Base-by-base conservation (phyloP, 2,888 invertebrate genomes). In the Eupsilia transversa region DNA sequence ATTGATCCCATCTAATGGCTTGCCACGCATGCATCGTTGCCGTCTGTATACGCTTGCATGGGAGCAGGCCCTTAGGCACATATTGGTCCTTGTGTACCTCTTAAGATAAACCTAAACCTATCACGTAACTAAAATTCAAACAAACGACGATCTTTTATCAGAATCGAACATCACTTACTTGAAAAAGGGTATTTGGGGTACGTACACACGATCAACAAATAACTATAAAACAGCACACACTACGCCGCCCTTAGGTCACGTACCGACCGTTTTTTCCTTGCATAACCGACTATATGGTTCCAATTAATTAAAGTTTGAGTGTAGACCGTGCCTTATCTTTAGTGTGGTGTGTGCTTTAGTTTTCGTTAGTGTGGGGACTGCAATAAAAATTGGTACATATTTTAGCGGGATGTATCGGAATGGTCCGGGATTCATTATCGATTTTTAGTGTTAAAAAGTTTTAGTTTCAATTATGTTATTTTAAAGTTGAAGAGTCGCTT, bases 221-320 rank as follows among this genome's bases (percentile, higher is more conserved):
- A 82, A 60, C 86, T 82, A 82, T 87, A 87, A 86, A 82, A 74
- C 79, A 72, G 65, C 67, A 73, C 78, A 84, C 76, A 80, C 77
- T 73, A 65, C 52, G 72, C 79, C 72, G 80, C 78, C 81, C 85
- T 86, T 86, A 78, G 87, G 88, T 86, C 92, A 91, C 91, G 91
- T 89, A 83, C 86, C 74, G 77, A 77, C 78, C 83, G 77, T 86
- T 90, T 91, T 91, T 92, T 92, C 88, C 89, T 87, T 87, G 85
- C 88, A 88, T 87, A 88, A 76, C 84, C 84, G 83, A 76, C 84
- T 85, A 86, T 89, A 89, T 86, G 85, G 86, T 77, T 77, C 81
- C 90, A 88, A 92, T 92, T 92, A 92, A 92, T 92, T 92, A 91
- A 91, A 90, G 89, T 92, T 90, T 87, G 89, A 92, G 90, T 89